phyloP scores from a whole-genome alignment of 2,797 vertebrate genomes.

The Sebastes oblongus region DNA sequence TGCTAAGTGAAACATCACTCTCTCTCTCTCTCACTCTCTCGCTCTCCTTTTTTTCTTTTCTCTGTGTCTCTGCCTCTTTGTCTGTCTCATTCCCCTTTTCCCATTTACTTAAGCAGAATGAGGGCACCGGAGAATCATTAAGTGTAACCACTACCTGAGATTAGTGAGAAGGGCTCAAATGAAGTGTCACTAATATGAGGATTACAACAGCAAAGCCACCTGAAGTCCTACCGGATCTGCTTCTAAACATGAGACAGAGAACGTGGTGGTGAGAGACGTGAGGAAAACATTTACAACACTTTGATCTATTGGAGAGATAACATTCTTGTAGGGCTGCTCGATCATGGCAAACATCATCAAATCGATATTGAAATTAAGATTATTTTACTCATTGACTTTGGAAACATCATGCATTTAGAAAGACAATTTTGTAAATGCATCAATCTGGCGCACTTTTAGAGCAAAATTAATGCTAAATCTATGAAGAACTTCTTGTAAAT shows the following conservation, averaged over 20 bases:
- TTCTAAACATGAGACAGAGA: slow-evolving; percentile 55
- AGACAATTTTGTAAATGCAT: no score
- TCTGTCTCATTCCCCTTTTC: slow-evolving; percentile 75
- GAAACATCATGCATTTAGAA: no score
- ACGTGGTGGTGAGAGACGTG: slow-evolving; percentile 1
- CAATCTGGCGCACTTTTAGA: no score
- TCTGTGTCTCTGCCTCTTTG: slow-evolving; percentile 66
- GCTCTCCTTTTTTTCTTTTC: background rate
- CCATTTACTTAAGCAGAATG: slow-evolving; percentile 80
- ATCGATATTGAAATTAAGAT: no score
- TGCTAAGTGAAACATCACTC: slow-evolving; percentile 45
- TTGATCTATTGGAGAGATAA: slow-evolving; percentile 15
- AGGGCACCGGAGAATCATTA: slow-evolving; percentile 81
- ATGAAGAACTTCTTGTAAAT: no score
- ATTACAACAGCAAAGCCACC: slow-evolving; percentile 85
- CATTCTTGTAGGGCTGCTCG: background rate
- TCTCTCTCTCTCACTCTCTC: background rate
- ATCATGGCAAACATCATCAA: no score
- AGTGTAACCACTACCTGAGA: slow-evolving; percentile 84
- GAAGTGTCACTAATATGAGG: slow-evolving; percentile 87
- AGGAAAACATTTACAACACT: slow-evolving; percentile 28
- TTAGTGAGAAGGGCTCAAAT: slow-evolving; percentile 83
- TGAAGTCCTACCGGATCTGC: slow-evolving; percentile 76
- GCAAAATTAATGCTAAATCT: no score
- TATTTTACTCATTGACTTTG: no score